Base-by-base conservation (phyloP, 1,140 invertebrate genomes). In the Colletes latitarsis region DNA sequence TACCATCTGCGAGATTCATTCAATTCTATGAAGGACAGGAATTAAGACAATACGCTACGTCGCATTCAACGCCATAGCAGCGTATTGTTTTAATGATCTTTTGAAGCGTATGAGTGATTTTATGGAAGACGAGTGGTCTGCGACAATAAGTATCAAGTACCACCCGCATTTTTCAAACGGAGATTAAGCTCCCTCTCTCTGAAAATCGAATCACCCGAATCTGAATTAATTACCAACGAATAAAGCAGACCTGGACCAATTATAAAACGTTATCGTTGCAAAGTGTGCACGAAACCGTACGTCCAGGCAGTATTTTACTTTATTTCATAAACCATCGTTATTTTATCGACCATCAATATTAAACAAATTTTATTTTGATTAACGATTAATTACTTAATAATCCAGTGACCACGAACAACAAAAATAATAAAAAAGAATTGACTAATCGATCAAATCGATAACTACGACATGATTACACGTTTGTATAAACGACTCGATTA, bases 81-180 rank as follows among this genome's bases (percentile, higher is more conserved):
- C 55, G 17, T 41, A 71, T 78, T 64, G 67, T 78, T 71, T 64
- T 71, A 72, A 72, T 46, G 49, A 63, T 77, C 76, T 63, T 53
- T 41, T 63, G 46, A 55, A 39, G 52, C 6, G 43, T 19, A 8
- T 9, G 10, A 19, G 39, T 19, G 10, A 17, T 68, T 57, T 17
- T 21, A 43, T 41, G 55, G 60, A 43, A 52, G 57, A 62, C 49
- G 14, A 64, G 58, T 53, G 67, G 6, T 14, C 39, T 17, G 49
- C 21, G 66, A 77, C 57, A 77, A 67, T 62, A 30, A 52, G 15
- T 60, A 77, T 77, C 30, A 55, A 77, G 64, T 68, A 53, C 39
- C 49, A 43, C 46, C 64, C 53, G 64, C 66, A 77, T 60, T 72
- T 60, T n/a, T 30, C 17, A 17, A 21, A 9, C 8, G 14, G 5